These are phyloP conservation scores for Falcunculus frontatus DNA, from an alignment of 2,113 vertebrate genomes.

Conservation along the genomic window DNA sequence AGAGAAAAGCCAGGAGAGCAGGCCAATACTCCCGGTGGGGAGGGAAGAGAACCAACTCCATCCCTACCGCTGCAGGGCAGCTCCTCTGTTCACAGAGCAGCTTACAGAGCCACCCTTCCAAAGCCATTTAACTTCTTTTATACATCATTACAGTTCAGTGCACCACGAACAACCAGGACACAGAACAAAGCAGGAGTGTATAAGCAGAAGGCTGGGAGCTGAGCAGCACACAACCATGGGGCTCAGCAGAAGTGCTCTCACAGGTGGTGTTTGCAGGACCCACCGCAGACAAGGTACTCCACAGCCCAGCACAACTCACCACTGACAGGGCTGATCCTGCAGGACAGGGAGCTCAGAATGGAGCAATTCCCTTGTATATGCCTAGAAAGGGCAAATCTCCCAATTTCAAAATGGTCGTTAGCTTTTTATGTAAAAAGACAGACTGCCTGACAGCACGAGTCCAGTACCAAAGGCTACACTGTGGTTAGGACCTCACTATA, in stretches of 20 bases:
- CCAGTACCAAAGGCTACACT: not conserved
- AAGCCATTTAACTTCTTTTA: not conserved
- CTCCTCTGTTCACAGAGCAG: not conserved
- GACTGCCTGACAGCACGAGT: not conserved
- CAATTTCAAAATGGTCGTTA: not conserved
- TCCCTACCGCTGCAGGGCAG: not conserved
- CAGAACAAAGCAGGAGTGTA: not conserved
- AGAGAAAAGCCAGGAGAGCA: not conserved
- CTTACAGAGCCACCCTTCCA: not conserved
- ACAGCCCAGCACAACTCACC: not conserved
- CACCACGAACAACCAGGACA: not conserved
- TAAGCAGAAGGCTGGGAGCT: not conserved
- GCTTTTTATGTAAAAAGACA: not conserved
- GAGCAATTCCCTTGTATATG: not conserved
- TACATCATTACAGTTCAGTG: not conserved
- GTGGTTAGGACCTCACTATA: not conserved
- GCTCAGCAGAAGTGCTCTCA: accelerated
- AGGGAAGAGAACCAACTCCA: not conserved
- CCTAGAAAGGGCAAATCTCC: not conserved
- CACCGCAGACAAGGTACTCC: not conserved
- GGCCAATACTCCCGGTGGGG: not conserved
- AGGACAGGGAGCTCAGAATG: not conserved
- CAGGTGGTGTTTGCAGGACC: accelerated
- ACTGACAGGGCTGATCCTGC: not conserved
- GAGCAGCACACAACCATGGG: not conserved